These are phyloP conservation scores for Clarias batrachus DNA, from an alignment of 2,113 vertebrate species.

Conservation along the genomic window DNA sequence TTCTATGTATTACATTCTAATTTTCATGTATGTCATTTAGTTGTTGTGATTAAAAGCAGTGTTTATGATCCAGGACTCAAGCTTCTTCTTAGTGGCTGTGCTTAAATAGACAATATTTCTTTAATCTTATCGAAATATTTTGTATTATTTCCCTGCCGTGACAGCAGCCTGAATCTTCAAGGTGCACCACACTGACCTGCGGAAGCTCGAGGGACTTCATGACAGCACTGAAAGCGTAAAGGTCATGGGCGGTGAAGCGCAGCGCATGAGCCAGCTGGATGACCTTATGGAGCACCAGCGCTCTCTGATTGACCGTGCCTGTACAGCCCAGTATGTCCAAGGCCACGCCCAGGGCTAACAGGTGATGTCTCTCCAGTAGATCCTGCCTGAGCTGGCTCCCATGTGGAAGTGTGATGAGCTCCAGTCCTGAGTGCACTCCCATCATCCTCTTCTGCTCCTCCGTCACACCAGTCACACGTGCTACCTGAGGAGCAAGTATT, in stretches of 20 bases:
- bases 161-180: background rate
- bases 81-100: no score
- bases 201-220: slow-evolving; percentile 86
- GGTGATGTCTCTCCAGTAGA: slow-evolving; percentile 83
- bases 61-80: no score
- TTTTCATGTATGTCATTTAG: no score
- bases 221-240: slow-evolving; percentile 82
- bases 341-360: slow-evolving; percentile 76
- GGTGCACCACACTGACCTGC: slow-evolving; percentile 70
- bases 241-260: slow-evolving; percentile 71
- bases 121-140: no score
- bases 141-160: no score
- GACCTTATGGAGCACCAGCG: slow-evolving; percentile 74
- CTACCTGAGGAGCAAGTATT: slow-evolving; percentile 66
- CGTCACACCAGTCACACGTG: slow-evolving; percentile 76
- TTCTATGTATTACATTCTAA: background rate
- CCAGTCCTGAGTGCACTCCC: slow-evolving; percentile 83
- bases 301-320: slow-evolving; percentile 75
- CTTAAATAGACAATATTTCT: no score
- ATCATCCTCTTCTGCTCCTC: slow-evolving; percentile 74
- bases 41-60: no score
- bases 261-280: slow-evolving; percentile 79
- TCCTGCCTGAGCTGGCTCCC: slow-evolving; percentile 80
- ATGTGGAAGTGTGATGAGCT: slow-evolving; percentile 83
- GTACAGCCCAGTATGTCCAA: slow-evolving; percentile 85